Evolutionary conservation across 2,888 invertebrate species (phyloP).

Genomic region (Dolomedes plantarius): DNA sequence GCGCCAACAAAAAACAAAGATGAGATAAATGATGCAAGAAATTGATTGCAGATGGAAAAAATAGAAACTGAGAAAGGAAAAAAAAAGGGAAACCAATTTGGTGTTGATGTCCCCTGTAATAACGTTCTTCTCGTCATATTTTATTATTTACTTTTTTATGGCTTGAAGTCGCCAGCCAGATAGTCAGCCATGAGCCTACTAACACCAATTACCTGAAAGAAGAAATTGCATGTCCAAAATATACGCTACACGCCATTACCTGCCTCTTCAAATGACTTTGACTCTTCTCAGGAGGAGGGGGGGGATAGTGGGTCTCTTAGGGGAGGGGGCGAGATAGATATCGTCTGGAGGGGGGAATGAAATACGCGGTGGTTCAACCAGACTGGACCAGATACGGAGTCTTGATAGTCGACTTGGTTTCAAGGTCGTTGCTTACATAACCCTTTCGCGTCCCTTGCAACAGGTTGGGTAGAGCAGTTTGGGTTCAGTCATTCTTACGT

Average conservation of each 20-base stretch:
- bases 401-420: constrained; percentile 41
- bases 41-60: constrained; percentile 20
- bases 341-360: constrained; percentile 14
- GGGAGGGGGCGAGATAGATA: background rate
- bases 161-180: constrained; percentile 25
- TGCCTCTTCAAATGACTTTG: constrained; percentile 29
- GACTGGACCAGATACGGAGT: constrained; percentile 48
- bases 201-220: constrained; percentile 41
- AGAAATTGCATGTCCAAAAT: constrained; percentile 28
- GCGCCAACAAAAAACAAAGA: background rate
- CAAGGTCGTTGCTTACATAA: constrained; percentile 58
- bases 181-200: constrained; percentile 21
- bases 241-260: constrained; percentile 62
- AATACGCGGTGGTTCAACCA: constrained; percentile 16
- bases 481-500: too few species aligned
- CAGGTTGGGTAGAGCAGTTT: constrained; percentile 8
- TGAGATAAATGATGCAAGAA: constrained; percentile 2
- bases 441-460: constrained; percentile 11
- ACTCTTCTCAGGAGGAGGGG: background rate
- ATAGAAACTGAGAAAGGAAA: background rate
- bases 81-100: background rate
- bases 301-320: too few species aligned
- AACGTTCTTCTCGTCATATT: background rate
- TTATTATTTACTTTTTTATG: background rate
- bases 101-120: constrained; percentile 33